Evolutionary conservation across 2,113 vertebrate species (phyloP).

Genomic region (Lophius piscatorius): DNA sequence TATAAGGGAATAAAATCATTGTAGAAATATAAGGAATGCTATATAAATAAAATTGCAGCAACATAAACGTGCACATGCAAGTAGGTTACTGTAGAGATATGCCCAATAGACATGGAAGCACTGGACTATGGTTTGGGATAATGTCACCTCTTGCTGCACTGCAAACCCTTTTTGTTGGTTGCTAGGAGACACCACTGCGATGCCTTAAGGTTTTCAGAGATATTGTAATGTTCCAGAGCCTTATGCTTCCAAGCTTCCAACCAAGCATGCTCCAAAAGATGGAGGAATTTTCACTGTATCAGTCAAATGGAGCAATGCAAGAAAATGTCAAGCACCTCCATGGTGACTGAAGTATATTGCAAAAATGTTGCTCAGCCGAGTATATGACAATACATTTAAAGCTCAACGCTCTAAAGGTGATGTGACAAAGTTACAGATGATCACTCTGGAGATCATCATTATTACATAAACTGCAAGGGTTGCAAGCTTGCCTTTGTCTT

Average conservation of each 20-base stretch:
- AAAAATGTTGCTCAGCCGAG: too few species aligned
- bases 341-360: too few species aligned
- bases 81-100: too few species aligned
- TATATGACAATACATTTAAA: too few species aligned
- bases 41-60: too few species aligned
- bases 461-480: slow-evolving; percentile 21
- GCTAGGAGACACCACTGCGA: slow-evolving; percentile 76
- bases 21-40: too few species aligned
- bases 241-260: too few species aligned
- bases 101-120: slow-evolving; percentile 36
- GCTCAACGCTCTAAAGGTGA: too few species aligned
- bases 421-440: slow-evolving; percentile 1
- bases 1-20: neutral
- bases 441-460: neutral
- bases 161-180: slow-evolving; percentile 69
- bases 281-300: neutral
- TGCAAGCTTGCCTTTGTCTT: slow-evolving; percentile 1
- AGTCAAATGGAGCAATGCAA: neutral
- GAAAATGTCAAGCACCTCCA: neutral
- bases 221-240: slow-evolving; percentile 51
- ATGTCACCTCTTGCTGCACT: slow-evolving; percentile 59
- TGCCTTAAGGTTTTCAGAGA: slow-evolving; percentile 71
- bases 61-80: too few species aligned
- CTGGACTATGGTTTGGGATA: slow-evolving; percentile 58
- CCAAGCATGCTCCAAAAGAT: slow-evolving; percentile 23